Evolutionary conservation across 2,797 vertebrate species (phyloP).

Genomic region (Meriones psammophilus): DNA sequence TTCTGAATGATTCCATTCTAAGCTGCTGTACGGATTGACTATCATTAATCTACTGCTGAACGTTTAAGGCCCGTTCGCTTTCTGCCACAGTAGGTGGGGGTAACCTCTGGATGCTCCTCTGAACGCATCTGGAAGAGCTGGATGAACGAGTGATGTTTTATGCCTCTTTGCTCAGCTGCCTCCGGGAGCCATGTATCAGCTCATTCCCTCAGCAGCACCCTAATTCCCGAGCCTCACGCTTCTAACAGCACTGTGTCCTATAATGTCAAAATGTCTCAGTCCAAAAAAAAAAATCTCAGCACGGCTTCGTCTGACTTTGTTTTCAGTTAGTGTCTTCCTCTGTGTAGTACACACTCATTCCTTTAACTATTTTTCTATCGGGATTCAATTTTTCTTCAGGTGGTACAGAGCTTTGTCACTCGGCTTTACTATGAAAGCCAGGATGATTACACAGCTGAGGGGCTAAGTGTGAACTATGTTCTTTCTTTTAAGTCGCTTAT

Average conservation of each 20-base stretch:
- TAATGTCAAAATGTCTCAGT: neutral
- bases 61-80: neutral
- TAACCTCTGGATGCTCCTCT: neutral
- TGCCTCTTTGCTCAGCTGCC: too few species aligned
- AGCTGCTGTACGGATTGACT: neutral
- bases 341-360: neutral
- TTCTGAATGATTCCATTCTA: neutral
- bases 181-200: neutral
- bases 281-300: neutral
- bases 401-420: neutral
- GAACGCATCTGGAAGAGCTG: neutral
- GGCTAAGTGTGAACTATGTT: neutral
- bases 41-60: neutral
- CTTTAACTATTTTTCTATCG: neutral
- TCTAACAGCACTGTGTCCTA: neutral
- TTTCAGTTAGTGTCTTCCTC: neutral
- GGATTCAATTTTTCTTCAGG: neutral
- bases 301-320: neutral
- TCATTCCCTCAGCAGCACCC: too few species aligned
- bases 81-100: neutral
- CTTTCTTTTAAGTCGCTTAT: neutral
- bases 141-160: too few species aligned
- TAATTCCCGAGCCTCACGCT: neutral
- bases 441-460: neutral
- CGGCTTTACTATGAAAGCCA: conserved; percentile 3